Evolutionary conservation across 2,888 invertebrate genomes (phyloP), one percentile per base, ranked within the genome.

Genomic region (Zele albiditarsus): DNA sequence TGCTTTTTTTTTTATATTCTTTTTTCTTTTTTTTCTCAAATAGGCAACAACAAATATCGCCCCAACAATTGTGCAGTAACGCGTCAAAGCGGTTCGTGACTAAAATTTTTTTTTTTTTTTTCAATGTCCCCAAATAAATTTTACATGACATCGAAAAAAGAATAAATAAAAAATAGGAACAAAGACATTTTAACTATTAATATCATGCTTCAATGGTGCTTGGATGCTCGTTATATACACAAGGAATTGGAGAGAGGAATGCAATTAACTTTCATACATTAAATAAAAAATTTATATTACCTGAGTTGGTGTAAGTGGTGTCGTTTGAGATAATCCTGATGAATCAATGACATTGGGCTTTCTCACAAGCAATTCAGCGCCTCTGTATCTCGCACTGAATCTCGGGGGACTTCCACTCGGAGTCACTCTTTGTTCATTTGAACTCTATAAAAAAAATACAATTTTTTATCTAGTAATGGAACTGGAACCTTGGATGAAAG

Each of bases 331-430:
- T 74, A 87, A 85, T 76, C 84, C 82, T 33, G 85, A 84, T 46
- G 85, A 81, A 81, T 86, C 84, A 78, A 82, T 82, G 71, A 75
- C 68, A 23, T 83, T 84, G 27, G 88, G 87, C 75, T 82, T 86
- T 77, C 86, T 84, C 38, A 88, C 83, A 76, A 87, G 85, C 38
- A 89, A 82, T 80, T 89, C 89, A 6, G 88, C 87, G 31, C 88
- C 89, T 74, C 85, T 87, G 80, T 88, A 89, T 79, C 89, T 85
- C 12, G 89, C 89, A 69, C 88, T 88, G 73, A 89, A 88, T 71
- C 85, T 84, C 14, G 88, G 87, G 3, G 87, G 83, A 31, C 84
- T 79, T 75, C 88, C 89, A 33, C 80, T 89, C 46, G 89, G 87
- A 6, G 87, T 89, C 46, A 87, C 80, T 67, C 89, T 84, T 10